Conservation (phyloP, 2,797 vertebrate species). For the Sciurus carolinensis region DNA sequence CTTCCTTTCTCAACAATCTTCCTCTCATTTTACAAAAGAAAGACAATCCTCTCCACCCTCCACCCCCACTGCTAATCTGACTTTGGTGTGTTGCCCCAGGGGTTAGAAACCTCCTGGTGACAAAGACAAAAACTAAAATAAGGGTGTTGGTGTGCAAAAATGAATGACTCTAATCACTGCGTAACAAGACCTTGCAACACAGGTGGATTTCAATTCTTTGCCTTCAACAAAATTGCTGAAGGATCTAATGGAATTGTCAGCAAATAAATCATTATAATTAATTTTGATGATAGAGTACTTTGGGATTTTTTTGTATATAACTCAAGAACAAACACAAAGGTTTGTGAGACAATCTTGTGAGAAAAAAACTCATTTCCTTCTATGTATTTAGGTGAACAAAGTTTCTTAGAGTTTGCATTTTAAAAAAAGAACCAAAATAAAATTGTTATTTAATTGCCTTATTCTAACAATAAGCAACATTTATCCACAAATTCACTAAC, state of each 20-base stretch:
- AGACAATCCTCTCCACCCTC: neutral
- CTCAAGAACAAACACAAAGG: constrained; percentile 57
- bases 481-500: constrained; percentile 54
- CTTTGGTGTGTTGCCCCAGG: neutral
- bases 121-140: constrained; percentile 23
- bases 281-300: neutral
- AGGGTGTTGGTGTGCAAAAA: constrained; percentile 56
- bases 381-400: constrained; percentile 19
- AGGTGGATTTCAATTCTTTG: constrained; percentile 46
- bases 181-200: constrained; percentile 48
- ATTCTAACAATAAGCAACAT: constrained; percentile 48
- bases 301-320: neutral
- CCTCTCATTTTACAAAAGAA: constrained; percentile 52
- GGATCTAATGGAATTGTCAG: constrained; percentile 51
- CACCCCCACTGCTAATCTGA: neutral
- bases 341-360: neutral
- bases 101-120: neutral
- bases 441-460: neutral
- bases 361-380: constrained; percentile 10
- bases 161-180: constrained; percentile 48
- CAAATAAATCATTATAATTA: constrained; percentile 69
- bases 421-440: neutral
- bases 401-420: neutral
- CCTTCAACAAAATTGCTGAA: constrained; percentile 62
- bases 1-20: neutral